Percentiles rank a stretch among this genome's conserved stretches.
Conservation (phyloP, 2,797 vertebrate genomes). For the Anguilla anguilla region DNA sequence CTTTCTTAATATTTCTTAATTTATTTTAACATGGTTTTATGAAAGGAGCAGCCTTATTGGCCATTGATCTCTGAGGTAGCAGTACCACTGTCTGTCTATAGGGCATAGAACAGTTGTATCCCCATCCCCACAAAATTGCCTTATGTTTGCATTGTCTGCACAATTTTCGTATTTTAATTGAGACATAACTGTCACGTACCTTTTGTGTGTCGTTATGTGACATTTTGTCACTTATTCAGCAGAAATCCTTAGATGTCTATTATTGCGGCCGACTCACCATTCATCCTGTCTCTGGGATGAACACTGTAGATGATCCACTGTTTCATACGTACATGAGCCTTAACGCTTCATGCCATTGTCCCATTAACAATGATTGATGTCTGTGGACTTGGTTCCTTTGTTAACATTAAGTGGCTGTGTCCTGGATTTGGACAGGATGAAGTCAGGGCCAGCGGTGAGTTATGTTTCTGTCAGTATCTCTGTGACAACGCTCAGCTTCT, state of each 20-base stretch:
- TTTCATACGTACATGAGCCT: neutral
- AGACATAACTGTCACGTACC: neutral
- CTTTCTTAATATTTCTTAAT: neutral
- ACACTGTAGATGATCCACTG: neutral
- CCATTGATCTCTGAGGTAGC: too few species aligned
- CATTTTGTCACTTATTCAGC: neutral
- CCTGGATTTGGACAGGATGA: constrained; percentile 32
- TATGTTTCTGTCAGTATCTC: constrained; percentile 37
- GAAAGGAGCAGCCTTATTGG: neutral
- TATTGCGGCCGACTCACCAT: neutral
- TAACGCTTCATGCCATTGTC: neutral
- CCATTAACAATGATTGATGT: neutral
- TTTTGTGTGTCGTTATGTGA: neutral
- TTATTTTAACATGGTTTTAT: neutral
- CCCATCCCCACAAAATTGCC: neutral
- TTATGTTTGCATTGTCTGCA: neutral
- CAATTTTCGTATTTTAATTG: neutral
- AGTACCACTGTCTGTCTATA: neutral
- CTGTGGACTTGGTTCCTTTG: constrained; percentile 11
- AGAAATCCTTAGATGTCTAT: neutral
- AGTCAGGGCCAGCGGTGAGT: constrained; percentile 23
- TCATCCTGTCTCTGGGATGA: neutral
- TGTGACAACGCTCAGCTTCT: constrained; percentile 34
- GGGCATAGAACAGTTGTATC: neutral
- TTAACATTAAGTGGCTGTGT: constrained; percentile 6